Percentiles rank a stretch among this genome's conserved stretches.
These are phyloP conservation scores for Hoplodrina ambigua DNA, from an alignment of 2,888 invertebrate species.

Conservation along the genomic window DNA sequence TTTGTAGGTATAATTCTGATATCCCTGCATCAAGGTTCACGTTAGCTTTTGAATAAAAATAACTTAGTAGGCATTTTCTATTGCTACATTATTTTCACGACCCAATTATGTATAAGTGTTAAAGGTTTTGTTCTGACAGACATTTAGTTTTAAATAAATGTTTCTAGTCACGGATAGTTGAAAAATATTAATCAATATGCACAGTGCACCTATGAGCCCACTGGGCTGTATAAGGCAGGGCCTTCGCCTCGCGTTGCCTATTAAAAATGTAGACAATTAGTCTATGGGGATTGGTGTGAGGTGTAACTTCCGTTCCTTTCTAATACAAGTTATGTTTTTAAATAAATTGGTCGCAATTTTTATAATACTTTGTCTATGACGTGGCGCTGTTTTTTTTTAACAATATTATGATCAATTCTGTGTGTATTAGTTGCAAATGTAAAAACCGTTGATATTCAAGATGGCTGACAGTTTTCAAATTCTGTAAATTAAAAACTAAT, in stretches of 20 bases:
- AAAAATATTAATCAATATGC: conserved; percentile 63
- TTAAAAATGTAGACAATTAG: conserved; percentile 66
- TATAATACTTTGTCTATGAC: not conserved
- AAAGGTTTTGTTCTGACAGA: conserved; percentile 1
- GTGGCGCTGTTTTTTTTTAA: too few species aligned
- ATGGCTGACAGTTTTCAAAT: too few species aligned
- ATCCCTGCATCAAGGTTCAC: not conserved
- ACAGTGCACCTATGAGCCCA: conserved; percentile 58
- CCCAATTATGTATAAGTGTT: conserved; percentile 1
- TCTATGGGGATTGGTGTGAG: conserved; percentile 75
- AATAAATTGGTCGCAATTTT: conserved; percentile 25
- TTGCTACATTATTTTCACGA: conserved; percentile 15
- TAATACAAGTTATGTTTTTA: conserved; percentile 58
- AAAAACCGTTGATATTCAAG: too few species aligned
- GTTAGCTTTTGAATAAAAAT: conserved; percentile 6
- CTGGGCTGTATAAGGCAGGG: conserved; percentile 62
- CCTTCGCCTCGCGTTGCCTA: conserved; percentile 60
- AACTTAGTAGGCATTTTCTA: conserved; percentile 10
- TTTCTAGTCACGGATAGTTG: conserved; percentile 49
- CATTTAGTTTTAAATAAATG: conserved; percentile 16
- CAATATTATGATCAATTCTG: too few species aligned
- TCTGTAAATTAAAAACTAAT: too few species aligned
- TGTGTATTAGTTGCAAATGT: too few species aligned
- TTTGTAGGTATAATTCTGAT: not conserved
- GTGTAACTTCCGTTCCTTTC: conserved; percentile 72